Evolutionary conservation across 2,888 invertebrate species (phyloP).

Genomic region (Tinea trinotella): DNA sequence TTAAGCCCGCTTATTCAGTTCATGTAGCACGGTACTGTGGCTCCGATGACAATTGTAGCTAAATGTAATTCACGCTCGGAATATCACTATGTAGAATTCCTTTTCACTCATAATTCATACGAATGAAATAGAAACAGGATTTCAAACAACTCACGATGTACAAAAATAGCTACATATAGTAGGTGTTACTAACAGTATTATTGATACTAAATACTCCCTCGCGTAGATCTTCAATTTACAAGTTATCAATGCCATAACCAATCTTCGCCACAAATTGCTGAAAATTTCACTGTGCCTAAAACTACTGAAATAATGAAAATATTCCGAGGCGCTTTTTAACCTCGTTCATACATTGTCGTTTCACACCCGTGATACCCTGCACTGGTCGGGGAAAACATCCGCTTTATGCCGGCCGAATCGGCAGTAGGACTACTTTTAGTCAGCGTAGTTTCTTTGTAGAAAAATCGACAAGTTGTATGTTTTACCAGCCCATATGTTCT

Average conservation of each 20-base stretch:
- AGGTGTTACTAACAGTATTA: constrained; percentile 1
- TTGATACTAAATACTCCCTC: constrained; percentile 1
- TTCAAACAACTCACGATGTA: constrained; percentile 8
- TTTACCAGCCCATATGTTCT: too few relatives aligned
- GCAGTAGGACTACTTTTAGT: too few relatives aligned
- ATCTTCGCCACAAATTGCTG: too few relatives aligned
- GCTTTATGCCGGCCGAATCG: too few relatives aligned
- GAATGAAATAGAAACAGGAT: constrained; percentile 1
- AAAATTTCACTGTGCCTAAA: too few relatives aligned
- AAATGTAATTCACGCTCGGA: constrained; percentile 15
- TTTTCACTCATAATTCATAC: background rate
- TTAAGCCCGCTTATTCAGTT: constrained; percentile 44
- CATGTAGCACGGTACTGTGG: constrained; percentile 27
- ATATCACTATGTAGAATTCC: background rate
- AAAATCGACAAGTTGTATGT: too few relatives aligned
- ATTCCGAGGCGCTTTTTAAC: too few relatives aligned
- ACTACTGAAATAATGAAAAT: too few relatives aligned
- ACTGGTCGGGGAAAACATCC: too few relatives aligned
- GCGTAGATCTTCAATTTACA: constrained; percentile 12
- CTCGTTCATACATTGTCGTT: too few relatives aligned
- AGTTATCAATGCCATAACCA: constrained; percentile 8
- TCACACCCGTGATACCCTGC: too few relatives aligned
- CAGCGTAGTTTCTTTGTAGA: too few relatives aligned
- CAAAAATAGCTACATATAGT: constrained; percentile 7
- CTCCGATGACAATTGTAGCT: constrained; percentile 28